phyloP scores from a whole-genome alignment of 1,140 invertebrate genomes.

The Paramacrobiotus metropolitanus region DNA sequence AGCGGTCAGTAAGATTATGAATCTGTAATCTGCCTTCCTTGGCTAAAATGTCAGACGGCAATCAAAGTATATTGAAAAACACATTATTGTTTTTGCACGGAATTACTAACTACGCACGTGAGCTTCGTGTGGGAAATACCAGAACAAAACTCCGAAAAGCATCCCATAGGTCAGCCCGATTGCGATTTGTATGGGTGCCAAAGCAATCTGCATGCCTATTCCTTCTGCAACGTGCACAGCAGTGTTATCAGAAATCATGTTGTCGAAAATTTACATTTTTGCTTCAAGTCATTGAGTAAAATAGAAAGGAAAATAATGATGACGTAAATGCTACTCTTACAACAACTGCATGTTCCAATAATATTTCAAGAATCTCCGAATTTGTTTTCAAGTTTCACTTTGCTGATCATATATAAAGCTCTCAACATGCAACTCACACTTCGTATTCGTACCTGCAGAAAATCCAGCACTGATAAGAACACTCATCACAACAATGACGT shows the following conservation, averaged over 20 bases:
- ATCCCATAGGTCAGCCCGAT: conserved; percentile 18
- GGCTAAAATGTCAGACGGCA: conserved; percentile 16
- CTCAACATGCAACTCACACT: no score
- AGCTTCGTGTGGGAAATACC: conserved; percentile 13
- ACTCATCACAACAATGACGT: conserved; percentile 62
- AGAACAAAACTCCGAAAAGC: conserved; percentile 14
- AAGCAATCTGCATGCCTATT: conserved; percentile 21
- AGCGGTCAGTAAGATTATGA: conserved; percentile 34
- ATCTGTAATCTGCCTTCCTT: conserved; percentile 23
- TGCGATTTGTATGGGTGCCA: conserved; percentile 21
- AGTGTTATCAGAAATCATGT: no score
- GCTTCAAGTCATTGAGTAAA: no score
- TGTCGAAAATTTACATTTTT: no score
- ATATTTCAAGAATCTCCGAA: no score
- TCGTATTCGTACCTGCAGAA: conserved; percentile 34
- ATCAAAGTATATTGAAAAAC: conserved; percentile 9
- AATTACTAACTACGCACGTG: conserved; percentile 1
- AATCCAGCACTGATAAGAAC: conserved; percentile 60
- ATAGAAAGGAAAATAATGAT: no score
- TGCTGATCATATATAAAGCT: no score
- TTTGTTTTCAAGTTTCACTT: no score
- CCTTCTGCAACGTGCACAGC: no score
- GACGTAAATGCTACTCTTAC: no score
- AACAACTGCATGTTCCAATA: no score
- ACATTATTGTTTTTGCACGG: conserved; percentile 9